These are phyloP conservation scores for Sciurus carolinensis DNA, from an alignment of 2,797 vertebrate species.

Conservation along the genomic window DNA sequence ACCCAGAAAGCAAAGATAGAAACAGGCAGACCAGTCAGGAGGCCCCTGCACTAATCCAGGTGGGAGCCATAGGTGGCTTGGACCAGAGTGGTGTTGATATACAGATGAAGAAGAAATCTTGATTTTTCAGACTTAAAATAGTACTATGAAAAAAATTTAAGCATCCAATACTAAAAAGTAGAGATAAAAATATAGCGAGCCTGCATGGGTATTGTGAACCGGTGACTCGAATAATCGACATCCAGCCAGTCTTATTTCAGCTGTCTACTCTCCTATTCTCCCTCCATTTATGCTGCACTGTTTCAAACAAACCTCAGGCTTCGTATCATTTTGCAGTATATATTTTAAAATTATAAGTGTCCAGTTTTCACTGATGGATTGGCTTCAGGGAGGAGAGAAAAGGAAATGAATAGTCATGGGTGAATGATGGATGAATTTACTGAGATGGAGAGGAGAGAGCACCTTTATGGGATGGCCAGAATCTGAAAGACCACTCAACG, in stretches of 20 bases:
- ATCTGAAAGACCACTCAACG: background rate
- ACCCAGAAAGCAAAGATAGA: background rate
- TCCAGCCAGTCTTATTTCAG: background rate
- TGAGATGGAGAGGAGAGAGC: background rate
- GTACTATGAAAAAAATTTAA: background rate
- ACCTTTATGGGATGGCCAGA: background rate
- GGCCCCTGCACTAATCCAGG: background rate
- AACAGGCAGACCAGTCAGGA: background rate
- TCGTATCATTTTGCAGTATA: background rate
- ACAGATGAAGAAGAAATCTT: background rate
- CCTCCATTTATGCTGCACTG: background rate
- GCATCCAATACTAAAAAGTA: background rate
- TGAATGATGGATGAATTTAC: background rate
- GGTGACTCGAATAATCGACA: background rate
- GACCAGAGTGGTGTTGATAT: background rate
- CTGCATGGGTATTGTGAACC: no score
- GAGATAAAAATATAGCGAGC: background rate
- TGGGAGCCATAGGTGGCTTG: background rate
- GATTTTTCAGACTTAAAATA: background rate
- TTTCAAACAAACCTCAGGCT: background rate
- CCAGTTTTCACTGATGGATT: background rate
- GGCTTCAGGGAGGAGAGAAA: background rate
- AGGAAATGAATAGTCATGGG: background rate
- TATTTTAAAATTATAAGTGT: background rate
- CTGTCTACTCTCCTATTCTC: accelerated